Evolutionary conservation across 1,140 invertebrate species (phyloP).

Genomic region (Micrasema longulum): DNA sequence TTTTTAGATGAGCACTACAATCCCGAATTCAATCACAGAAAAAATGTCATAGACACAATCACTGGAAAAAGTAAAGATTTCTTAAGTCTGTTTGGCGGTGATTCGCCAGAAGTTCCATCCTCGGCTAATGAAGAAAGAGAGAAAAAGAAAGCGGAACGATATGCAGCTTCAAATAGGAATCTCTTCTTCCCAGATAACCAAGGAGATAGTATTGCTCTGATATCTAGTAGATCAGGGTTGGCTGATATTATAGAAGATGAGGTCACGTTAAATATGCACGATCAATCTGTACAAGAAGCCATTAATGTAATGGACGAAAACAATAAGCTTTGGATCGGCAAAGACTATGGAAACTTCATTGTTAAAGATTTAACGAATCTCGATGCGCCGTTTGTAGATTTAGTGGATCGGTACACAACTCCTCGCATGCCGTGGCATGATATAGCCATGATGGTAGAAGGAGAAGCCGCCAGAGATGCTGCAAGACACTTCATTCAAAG

Average conservation of each 20-base stretch:
- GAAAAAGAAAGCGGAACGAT: conserved; percentile 67
- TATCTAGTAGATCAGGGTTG: conserved; percentile 57
- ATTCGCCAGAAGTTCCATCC: conserved; percentile 65
- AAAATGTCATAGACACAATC: conserved; percentile 76
- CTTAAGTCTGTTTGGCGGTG: conserved; percentile 71
- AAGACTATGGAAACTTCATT: conserved; percentile 98
- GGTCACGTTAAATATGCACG: conserved; percentile 57
- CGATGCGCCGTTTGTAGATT: conserved; percentile 90
- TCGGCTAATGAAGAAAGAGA: conserved; percentile 66
- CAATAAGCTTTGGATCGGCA: conserved; percentile 96
- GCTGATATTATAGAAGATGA: conserved; percentile 62
- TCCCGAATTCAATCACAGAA: conserved; percentile 67
- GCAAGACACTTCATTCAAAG: conserved; percentile 97
- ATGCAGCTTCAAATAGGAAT: conserved; percentile 60
- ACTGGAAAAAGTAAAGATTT: conserved; percentile 77
- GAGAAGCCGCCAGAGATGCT: conserved; percentile 88
- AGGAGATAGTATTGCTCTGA: not conserved
- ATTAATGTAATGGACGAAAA: conserved; percentile 62
- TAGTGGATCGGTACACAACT: conserved; percentile 86
- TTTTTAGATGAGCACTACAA: conserved; percentile 53
- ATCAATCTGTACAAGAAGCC: conserved; percentile 61
- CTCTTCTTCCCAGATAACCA: conserved; percentile 47
- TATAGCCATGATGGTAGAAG: conserved; percentile 88
- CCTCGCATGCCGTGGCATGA: conserved; percentile 99
- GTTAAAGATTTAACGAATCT: conserved; percentile 96